Evolutionary conservation across 1,140 invertebrate genomes (phyloP), one percentile per base, ranked within the genome.

Genomic region (Ptiloglossa arizonensis): DNA sequence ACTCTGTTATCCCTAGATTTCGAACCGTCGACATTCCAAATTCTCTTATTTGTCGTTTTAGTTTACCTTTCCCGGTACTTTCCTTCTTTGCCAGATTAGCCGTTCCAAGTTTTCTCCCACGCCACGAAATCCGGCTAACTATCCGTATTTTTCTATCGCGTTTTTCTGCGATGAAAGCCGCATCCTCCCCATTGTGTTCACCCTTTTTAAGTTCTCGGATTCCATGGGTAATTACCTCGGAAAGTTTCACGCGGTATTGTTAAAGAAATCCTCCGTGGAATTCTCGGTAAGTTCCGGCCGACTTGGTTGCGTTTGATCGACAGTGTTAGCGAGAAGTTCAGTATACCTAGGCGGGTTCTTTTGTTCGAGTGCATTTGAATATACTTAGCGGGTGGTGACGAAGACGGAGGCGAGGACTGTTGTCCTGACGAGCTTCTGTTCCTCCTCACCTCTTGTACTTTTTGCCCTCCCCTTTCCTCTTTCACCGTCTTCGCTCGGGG

Each of bases 111-210:
- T 9, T 5, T 35, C 11, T 72, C 38, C 13, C 15, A 11, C 0
- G 19, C 2, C 15, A n/a, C 1, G 11, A 46, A 32, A 59, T 46
- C 52, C 5, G 9, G 24, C 24, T 15, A 48, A 59, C 19, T 38
- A n/a, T 2, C n/a, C 13, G 6, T 15, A 35, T 27, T 73, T 82
- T 63, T 44, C 19, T 32, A 46, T 63, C 50, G 64, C 68, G 62
- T 79, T 46, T 52, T n/a, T 9, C 17, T 11, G 13, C 56, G 56
- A 82, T 54, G 27, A 76, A 68, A 71, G 38, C 24, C 19, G 22
- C 44, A n/a, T 57, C 15, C 44, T 59, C 5, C 13, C 32, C 15
- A 19, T 52, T 70, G 66, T 57, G 29, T 44, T 19, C 50, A 0
- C 24, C 8, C 22, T 29, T 54, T 62, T 44, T 29, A 41, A 48